These are phyloP conservation scores for Melolontha melolontha DNA, from an alignment of 2,888 invertebrate species.

Conservation along the genomic window DNA sequence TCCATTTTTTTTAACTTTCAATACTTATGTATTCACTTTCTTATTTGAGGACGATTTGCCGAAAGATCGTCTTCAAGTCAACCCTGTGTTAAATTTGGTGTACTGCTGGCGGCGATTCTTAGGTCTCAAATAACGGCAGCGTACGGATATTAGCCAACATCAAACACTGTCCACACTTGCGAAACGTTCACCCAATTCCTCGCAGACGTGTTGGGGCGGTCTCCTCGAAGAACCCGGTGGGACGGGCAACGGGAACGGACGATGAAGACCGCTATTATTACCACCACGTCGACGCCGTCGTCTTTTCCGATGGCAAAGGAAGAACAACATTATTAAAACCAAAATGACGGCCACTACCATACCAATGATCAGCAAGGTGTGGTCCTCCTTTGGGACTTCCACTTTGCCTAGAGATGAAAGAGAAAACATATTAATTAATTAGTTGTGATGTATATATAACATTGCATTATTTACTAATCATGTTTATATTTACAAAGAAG, in stretches of 20 bases:
- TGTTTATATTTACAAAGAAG: neutral
- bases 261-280: slow-evolving; percentile 60
- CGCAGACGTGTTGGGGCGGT: slow-evolving; percentile 68
- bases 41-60: slow-evolving; percentile 45
- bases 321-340: slow-evolving; percentile 63
- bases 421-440: neutral
- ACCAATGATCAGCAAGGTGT: slow-evolving; percentile 59
- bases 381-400: slow-evolving; percentile 60
- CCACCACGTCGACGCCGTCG: slow-evolving; percentile 63
- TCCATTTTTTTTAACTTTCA: neutral
- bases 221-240: slow-evolving; percentile 60
- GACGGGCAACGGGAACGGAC: slow-evolving; percentile 63
- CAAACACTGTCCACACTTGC: slow-evolving; percentile 71
- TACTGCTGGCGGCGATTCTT: slow-evolving; percentile 59
- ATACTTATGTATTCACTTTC: neutral
- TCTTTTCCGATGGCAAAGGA: slow-evolving; percentile 70
- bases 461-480: too few relatives aligned
- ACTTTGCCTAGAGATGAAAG: slow-evolving; percentile 55
- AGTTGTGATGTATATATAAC: too few relatives aligned
- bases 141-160: slow-evolving; percentile 58
- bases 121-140: slow-evolving; percentile 49
- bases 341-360: slow-evolving; percentile 65
- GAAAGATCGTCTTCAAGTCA: slow-evolving; percentile 44
- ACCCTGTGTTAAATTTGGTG: slow-evolving; percentile 56
- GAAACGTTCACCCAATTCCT: slow-evolving; percentile 70